Base-by-base conservation (phyloP, 2,113 vertebrate species). In the Peromyscus leucopus region DNA sequence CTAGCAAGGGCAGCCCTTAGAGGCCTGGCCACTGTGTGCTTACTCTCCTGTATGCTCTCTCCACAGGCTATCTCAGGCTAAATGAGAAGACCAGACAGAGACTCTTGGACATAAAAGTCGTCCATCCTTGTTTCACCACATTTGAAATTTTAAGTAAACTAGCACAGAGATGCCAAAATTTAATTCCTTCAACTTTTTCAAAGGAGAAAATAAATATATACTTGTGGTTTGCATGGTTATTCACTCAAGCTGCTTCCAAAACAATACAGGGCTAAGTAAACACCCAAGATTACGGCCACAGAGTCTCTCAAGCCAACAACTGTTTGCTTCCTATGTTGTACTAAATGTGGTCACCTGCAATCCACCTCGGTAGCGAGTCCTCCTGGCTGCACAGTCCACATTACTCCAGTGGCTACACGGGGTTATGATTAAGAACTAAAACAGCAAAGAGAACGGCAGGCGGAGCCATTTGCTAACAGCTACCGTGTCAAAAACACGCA, bases 111-210 rank as follows among this genome's bases (percentile, higher is more conserved):
- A n/a, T 31, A 24, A 75, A 88, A 84, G n/a, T 71, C 85, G 2
- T 78, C 67, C 39, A 96, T 55, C 57, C 26, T 82, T 86, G 33
- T 69, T 31, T 0, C 12, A 88, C 33, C n/a, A 65, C 72, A 72
- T 61, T 89, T 76, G 65, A 96, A 72, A 95, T 94, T 51, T 11
- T 82, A 96, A 78, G 87, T 31, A 28, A 92, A 74, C 59, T 69
- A 80, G 48, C 24, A 78, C 61, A 21, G 17, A 63, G 59, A 24
- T 42, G 17, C 36, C 95, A 92, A 93, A 84, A 16, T 57, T 74
- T 69, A 92, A 74, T 36, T 42, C 24, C 33, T 75, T 85, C 71
- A 91, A 42, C 28, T 89, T 89, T 55, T 89, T 75, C 48, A 33
- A 46, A 33, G 87, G 61, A 46, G 94, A 96, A 94, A 93, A 95